Base-by-base conservation (phyloP, 2,888 invertebrate genomes). In the Heliconius erato region DNA sequence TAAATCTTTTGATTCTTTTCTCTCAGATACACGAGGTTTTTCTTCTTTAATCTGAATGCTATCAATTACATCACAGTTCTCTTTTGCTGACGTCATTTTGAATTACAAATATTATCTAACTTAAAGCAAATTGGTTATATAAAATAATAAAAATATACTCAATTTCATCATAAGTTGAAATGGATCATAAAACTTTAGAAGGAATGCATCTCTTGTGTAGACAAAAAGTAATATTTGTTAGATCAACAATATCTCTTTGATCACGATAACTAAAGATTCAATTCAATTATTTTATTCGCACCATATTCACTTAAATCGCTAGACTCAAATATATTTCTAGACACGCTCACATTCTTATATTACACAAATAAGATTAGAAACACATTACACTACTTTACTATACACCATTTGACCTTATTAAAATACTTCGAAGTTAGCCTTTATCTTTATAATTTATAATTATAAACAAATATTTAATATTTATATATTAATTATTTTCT, bases 71-170 rank as follows among this genome's bases (percentile, higher is more conserved):
- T 94, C 94, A 92, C 87, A 86, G 83, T 88, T 91, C 87, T 94
- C 94, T 88, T 90, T 92, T 49, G 88, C 88, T 91, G 94, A 94
- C 91, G 94, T 93, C 95, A 95, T 95, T 32, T 26, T 68, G 28
- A 9, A 14, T 26, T 19, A 23, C 87, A 87, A 40, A 63, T 76
- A 35, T 4, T 89, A 91, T 91, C 91, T 90, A 87, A 86, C 88
- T 91, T 94, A 67, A 28, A 67, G 6, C 14, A 67, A 67, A 6
- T 67, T 28, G 28, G 26, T 14, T 67, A 26, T n/a, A 28, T 28
- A 28, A 67, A 67, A 67, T 67, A 67, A 92, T 92, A 91, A 93
- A 93, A 95, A 95, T 94, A 93, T 92, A 92, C 89, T 91, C 94
- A 95, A 93, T 94, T 94, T 95, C 90, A 88, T 85, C 86, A 89